Base-by-base conservation (phyloP, 35 echinoderm and acorn worm genomes). In the Strongylocentrotus purpuratus region DNA sequence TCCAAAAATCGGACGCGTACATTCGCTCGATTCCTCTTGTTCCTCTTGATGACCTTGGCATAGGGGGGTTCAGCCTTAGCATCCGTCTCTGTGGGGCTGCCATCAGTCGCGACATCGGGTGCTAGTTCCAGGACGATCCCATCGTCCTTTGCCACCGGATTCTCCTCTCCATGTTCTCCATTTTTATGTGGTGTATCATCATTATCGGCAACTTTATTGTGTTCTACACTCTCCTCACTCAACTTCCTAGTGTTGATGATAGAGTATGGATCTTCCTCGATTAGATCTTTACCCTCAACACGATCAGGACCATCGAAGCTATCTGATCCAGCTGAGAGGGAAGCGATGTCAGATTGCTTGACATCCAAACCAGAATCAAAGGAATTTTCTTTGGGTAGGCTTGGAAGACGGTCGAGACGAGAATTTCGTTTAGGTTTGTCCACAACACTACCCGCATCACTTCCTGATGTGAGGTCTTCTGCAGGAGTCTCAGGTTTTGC, bases 21-120 rank as follows among this genome's bases (percentile, higher is more conserved):
- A 28, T 93, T 93, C 17, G 33, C 91, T 9, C 91, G 17, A 58
- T 93, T 93, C 46, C 48, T 47, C 48, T 93, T 93, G 47, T 93
- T 93, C 22, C 91, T 33, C 15, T 93, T 93, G 13, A 50, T 93
- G 31, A 93, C 91, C 48, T 93, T 93, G 45, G 91, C 91, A 32
- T 93, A 93, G 11, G 91, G 91, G 32, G 91, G 91, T 58, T 93
- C 91, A 28, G 48, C 48, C 46, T 93, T 93, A 32, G 10, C 91
- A 93, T 11, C 45, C 17, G 20, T 18, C 65, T 78, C 65, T 4
- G 20, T 22, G 20, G 28, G 65, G 4, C 22, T 78, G 20, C 65
- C 65, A 78, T n/a, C 65, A 78, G 5, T 78, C 28, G 65, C 25
- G 22, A n/a, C 28, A 78, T 78, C 65, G 1, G 65, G 65, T 28